Evolutionary conservation across 2,888 invertebrate species (phyloP), one percentile per base, ranked within the genome.

Genomic region (Cheilosia impressa): DNA sequence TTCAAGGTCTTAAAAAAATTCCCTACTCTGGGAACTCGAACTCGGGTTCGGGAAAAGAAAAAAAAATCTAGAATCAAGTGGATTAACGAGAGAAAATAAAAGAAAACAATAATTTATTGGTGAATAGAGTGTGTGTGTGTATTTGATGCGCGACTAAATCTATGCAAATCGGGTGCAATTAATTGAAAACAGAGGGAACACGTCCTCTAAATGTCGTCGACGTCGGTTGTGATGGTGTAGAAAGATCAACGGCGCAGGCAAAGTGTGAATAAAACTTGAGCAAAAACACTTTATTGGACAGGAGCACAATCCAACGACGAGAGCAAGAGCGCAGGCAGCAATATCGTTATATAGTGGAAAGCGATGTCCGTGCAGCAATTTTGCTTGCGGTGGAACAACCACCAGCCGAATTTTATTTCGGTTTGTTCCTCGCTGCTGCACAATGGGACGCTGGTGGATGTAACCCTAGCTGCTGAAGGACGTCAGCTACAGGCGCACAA

Each of bases 391-490:
- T 98, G 98, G 98, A 98, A 98, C 93, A 97, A 97, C 93, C 97
- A 98, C 93, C 97, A 97, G 91, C 97, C 97, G 66, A 98, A 98
- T 92, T 96, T 98, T 92, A 97, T 97, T 90, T 96, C 96, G 9
- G 97, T 97, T 90, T 97, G 98, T 93, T 96, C 97, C 53, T 95
- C 95, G 89, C 93, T 98, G 88, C 93, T 97, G 87, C 96, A 95
- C 91, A 96, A 95, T 89, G 96, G 97, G 91, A 95, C 96, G 3
- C 93, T 98, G 89, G 97, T 97, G 73, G 98, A 98, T 92, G 97
- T 97, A 57, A 97, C 98, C 6, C 93, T 98, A 87, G 97, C 97
- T n/a, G 97, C 97, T 6, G 98, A 98, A 91, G 98, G 97, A 27
- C 95, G 96, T 89, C 97, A 97, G 89, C 93, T 98, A 79, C 96